Evolutionary conservation across 1,140 invertebrate genomes (phyloP).

Genomic region (Drosophila ercepeae): DNA sequence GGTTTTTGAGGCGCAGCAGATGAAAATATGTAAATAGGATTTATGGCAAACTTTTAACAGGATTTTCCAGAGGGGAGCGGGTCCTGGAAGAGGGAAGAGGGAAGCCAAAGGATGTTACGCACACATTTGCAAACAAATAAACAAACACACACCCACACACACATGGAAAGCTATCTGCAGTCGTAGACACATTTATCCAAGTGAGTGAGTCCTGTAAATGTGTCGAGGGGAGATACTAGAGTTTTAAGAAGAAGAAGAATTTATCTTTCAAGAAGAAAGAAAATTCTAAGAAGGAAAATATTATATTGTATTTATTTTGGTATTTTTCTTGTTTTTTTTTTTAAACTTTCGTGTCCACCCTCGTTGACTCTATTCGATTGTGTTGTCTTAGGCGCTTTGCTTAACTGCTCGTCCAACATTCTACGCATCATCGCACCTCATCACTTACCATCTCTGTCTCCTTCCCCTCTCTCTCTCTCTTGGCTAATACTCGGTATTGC

Average conservation of each 20-base stretch:
- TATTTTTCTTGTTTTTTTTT: background rate
- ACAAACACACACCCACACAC: slow-evolving; percentile 4
- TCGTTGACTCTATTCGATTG: slow-evolving; percentile 23
- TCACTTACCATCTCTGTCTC: slow-evolving; percentile 20
- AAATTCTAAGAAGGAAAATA: no score
- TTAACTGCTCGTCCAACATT: slow-evolving; percentile 47
- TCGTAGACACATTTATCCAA: slow-evolving; percentile 75
- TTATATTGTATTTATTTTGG: no score
- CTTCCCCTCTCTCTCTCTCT: background rate
- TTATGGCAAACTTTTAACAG: slow-evolving; percentile 78
- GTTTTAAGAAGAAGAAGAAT: no score
- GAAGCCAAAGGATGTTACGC: slow-evolving; percentile 21
- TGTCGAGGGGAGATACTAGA: slow-evolving; percentile 15
- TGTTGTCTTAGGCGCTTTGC: slow-evolving; percentile 39
- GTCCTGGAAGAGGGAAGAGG: slow-evolving; percentile 4
- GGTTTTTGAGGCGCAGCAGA: slow-evolving; percentile 39
- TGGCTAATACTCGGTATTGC: background rate
- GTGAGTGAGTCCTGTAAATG: slow-evolving; percentile 54
- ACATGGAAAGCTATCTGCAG: slow-evolving; percentile 28
- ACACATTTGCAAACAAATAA: slow-evolving; percentile 37
- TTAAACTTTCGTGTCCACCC: background rate
- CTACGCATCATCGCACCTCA: slow-evolving; percentile 46
- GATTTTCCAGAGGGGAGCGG: slow-evolving; percentile 58
- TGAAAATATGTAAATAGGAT: slow-evolving; percentile 77
- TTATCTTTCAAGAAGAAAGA: no score